phyloP scores from a whole-genome alignment of 2,113 vertebrate genomes.

The Grammomys surdaster region DNA sequence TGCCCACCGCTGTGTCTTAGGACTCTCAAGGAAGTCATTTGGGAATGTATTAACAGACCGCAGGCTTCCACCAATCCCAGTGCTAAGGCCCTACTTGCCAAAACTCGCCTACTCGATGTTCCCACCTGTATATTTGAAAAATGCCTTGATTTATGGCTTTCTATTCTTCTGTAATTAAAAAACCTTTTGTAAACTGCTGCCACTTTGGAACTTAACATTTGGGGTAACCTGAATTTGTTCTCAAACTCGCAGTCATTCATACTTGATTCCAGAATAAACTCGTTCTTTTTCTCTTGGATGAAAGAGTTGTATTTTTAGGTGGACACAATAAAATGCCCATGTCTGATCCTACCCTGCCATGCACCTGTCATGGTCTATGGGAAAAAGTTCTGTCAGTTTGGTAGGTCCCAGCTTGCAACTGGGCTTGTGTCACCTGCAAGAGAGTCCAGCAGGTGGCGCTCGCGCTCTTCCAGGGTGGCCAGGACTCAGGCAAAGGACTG shows the following conservation, averaged over 20 bases:
- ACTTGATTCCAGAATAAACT: background rate
- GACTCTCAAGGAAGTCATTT: background rate
- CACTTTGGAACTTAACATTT: background rate
- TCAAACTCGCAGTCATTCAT: background rate
- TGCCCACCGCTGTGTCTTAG: background rate
- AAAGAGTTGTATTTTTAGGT: background rate
- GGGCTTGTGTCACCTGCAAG: fast-evolving
- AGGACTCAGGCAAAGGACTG: background rate
- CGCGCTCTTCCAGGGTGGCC: background rate
- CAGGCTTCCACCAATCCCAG: background rate
- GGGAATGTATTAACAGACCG: background rate
- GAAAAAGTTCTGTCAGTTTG: too few relatives aligned
- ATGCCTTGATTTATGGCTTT: too few relatives aligned
- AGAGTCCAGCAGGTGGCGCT: background rate
- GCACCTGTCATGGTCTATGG: background rate
- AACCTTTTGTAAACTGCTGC: background rate
- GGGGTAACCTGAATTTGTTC: background rate
- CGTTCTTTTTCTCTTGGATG: background rate
- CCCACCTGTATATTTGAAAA: background rate
- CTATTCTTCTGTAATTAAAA: background rate
- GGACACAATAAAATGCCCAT: background rate
- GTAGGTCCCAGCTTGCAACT: fast-evolving
- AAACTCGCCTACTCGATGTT: too few relatives aligned
- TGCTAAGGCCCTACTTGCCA: background rate
- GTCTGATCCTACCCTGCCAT: background rate